Base-by-base conservation (phyloP, 2,797 vertebrate species). In the Orestias chungarensis region DNA sequence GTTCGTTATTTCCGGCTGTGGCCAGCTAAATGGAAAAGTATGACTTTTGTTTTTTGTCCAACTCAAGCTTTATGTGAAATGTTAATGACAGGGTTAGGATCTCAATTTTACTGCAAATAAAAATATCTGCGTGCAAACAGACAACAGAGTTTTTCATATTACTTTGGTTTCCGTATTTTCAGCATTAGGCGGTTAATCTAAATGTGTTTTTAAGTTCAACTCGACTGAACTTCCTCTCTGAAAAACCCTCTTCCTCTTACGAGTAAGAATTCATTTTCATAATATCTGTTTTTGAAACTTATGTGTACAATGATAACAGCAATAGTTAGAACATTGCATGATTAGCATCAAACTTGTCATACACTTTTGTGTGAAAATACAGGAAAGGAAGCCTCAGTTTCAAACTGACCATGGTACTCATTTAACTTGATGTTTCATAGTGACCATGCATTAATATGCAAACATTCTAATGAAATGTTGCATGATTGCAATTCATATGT, bases 1-100 rank as follows among this genome's bases (percentile, higher is more conserved):
- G n/a, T 74, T 84, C 61, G 47, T 75, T 82, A 81, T 81, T 7
- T 73, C 59, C 31, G 76, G 68, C 33, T 65, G 65, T 47, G 44
- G 10, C n/a, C 29, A 65, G 4, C 8, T 12, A 61, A n/a, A 25
- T 27, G 44, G 33, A 44, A 66, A 52, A 8, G 12, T 33, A 5
- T 65, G 18, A 49, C 38, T 25, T n/a, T 43, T 65, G 18, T 67
- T 68, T 25, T 3, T 31, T 33, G 31, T 2, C 33, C 4, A 61
- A n/a, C 20, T 18, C 14, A 4, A 6, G 11, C n/a, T n/a, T 38
- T n/a, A n/a, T 61, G 6, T 14, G 11, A 38, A 38, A 61, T 61
- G 4, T 35, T 20, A 35, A 57, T 54, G 54, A 8, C 31, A 59
- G 10, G 35, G 10, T 23, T 20, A 1, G 3, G 18, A 59, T 18